phyloP scores from a whole-genome alignment of 2,888 invertebrate species.

The Drosophila atripex region DNA sequence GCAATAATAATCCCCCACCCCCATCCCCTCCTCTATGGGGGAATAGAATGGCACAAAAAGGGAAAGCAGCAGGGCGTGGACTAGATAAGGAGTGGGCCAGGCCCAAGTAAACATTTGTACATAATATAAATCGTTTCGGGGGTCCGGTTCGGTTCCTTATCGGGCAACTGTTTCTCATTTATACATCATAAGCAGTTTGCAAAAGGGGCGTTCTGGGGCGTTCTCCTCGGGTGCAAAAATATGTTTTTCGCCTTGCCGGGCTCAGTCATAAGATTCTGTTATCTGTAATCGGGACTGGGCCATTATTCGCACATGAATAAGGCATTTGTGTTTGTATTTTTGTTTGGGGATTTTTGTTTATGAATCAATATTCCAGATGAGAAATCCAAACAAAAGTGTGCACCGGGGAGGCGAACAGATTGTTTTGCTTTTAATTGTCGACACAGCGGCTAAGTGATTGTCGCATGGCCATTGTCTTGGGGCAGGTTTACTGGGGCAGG shows the following conservation, averaged over 20 bases:
- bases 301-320: constrained; percentile 30
- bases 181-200: constrained; percentile 48
- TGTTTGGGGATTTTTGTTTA: neutral
- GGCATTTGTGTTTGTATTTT: constrained; percentile 5
- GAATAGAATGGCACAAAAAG: constrained; percentile 9
- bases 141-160: constrained; percentile 23
- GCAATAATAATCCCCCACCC: constrained; percentile 60
- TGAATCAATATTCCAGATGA: constrained; percentile 4
- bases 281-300: constrained; percentile 25
- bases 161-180: constrained; percentile 45
- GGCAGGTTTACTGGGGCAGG: constrained; percentile 28
- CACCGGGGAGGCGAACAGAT: neutral
- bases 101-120: constrained; percentile 53
- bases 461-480: constrained; percentile 30
- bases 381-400: constrained; percentile 4
- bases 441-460: constrained; percentile 21
- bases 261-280: constrained; percentile 35
- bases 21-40: too few species aligned
- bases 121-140: constrained; percentile 47
- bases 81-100: constrained; percentile 45
- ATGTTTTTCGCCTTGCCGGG: constrained; percentile 23
- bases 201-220: constrained; percentile 22
- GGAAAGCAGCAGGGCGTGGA: constrained; percentile 38
- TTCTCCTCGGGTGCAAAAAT: constrained; percentile 27
- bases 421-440: constrained; percentile 1